These are phyloP conservation scores for Rhopilema esculentum DNA, from an alignment of 30 jellyfish, hydroid and myxozoan genomes.

Conservation along the genomic window DNA sequence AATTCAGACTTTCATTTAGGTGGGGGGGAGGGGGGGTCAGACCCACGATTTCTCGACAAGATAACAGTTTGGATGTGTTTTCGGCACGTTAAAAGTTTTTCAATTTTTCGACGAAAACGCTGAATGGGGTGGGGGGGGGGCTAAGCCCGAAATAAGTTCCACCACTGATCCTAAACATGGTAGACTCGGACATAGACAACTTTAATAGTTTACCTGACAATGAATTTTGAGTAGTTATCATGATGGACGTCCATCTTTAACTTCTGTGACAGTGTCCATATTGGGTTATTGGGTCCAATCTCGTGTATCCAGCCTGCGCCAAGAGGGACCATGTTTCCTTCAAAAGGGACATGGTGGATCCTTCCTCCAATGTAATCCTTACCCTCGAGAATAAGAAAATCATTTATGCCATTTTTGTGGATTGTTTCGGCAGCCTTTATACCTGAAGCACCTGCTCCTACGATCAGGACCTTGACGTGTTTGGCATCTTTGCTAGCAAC, in stretches of 20 bases:
- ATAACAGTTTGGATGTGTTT: too few species aligned
- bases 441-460: slow-evolving; percentile 88
- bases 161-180: not conserved
- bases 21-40: too few species aligned
- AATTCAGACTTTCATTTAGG: too few species aligned
- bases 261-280: slow-evolving; percentile 63
- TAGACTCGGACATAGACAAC: too few species aligned
- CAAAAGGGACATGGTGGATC: slow-evolving; percentile 42
- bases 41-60: too few species aligned
- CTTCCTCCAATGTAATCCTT: slow-evolving; percentile 70
- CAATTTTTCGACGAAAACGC: too few species aligned
- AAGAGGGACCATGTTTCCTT: slow-evolving; percentile 39
- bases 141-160: not conserved
- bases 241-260: slow-evolving; percentile 37
- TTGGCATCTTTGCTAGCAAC: slow-evolving; percentile 7
- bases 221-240: slow-evolving; percentile 64
- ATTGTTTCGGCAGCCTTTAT: slow-evolving; percentile 75
- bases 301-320: slow-evolving; percentile 73
- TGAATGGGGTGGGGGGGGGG: too few species aligned
- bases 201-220: slow-evolving; percentile 72
- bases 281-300: slow-evolving; percentile 40
- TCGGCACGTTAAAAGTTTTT: not conserved
- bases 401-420: slow-evolving; percentile 37
- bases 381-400: slow-evolving; percentile 78
- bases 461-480: slow-evolving; percentile 58